These are phyloP conservation scores for Dryobota labecula DNA, from an alignment of 2,888 invertebrate species.

Conservation along the genomic window DNA sequence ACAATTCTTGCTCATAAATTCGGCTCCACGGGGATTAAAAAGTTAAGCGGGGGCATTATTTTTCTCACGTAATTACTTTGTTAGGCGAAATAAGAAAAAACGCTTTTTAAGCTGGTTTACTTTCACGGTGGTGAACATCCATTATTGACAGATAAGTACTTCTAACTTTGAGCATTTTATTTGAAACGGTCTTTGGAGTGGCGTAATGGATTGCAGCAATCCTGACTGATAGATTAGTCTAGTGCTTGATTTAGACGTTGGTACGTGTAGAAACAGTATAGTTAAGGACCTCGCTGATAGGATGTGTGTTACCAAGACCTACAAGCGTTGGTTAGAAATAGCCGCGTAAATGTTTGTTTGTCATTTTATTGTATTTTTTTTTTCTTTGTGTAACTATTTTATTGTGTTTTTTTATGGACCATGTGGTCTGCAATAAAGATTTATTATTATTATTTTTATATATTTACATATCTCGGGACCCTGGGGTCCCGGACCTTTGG, in stretches of 20 bases:
- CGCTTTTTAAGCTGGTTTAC: constrained; percentile 62
- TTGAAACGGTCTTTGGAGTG: constrained; percentile 21
- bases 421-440: no score
- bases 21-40: constrained; percentile 68
- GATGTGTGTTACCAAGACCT: no score
- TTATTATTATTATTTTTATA: no score
- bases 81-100: constrained; percentile 63
- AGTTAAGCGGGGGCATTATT: constrained; percentile 69
- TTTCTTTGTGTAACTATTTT: no score
- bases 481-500: no score
- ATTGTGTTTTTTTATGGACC: no score
- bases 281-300: no score
- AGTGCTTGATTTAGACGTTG: constrained; percentile 27
- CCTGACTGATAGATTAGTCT: constrained; percentile 26
- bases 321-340: no score
- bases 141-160: constrained; percentile 64
- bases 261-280: no score
- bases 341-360: no score
- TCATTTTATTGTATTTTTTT: no score
- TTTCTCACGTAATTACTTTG: constrained; percentile 72
- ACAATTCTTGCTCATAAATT: constrained; percentile 71
- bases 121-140: constrained; percentile 56
- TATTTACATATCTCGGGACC: no score
- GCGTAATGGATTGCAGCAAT: constrained; percentile 41
- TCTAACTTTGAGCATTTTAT: constrained; percentile 46